phyloP scores from a whole-genome alignment of 2,113 vertebrate genomes.

The Brachionichthys hirsutus region DNA sequence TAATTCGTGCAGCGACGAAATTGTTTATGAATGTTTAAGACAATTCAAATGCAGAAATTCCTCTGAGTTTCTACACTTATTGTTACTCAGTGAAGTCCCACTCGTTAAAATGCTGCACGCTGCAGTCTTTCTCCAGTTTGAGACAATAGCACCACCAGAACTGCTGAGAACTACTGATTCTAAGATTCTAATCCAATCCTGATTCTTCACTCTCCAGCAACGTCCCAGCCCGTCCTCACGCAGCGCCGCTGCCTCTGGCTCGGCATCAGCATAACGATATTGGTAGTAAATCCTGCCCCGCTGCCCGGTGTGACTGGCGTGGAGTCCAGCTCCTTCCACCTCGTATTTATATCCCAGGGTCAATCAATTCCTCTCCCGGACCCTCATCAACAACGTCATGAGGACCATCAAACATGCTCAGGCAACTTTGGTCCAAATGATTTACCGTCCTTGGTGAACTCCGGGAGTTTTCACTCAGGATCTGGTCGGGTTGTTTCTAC shows the following conservation, averaged over 20 bases:
- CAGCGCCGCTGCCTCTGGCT: not conserved
- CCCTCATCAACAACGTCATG: conserved; percentile 61
- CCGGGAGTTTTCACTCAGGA: conserved; percentile 27
- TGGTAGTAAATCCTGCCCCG: conserved; percentile 44
- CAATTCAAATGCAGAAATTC: not conserved
- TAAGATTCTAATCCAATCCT: conserved; percentile 25
- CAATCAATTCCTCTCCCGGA: conserved; percentile 56
- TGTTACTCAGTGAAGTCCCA: conserved; percentile 7
- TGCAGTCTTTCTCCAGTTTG: conserved; percentile 6
- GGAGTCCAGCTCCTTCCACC: conserved; percentile 23
- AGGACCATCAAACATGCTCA: conserved; percentile 55
- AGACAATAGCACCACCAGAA: conserved; percentile 22
- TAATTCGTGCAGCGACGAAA: too few relatives aligned
- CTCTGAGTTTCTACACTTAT: not conserved
- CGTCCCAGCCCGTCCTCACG: not conserved
- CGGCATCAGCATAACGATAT: conserved; percentile 6
- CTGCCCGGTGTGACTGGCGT: conserved; percentile 39
- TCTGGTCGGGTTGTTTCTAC: conserved; percentile 12
- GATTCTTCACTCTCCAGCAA: conserved; percentile 11
- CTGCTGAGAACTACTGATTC: conserved; percentile 13
- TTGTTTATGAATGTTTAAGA: too few relatives aligned
- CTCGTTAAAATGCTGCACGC: conserved; percentile 2
- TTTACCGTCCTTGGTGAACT: conserved; percentile 21
- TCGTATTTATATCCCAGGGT: conserved; percentile 53
- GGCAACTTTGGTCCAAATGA: conserved; percentile 42